phyloP scores from a whole-genome alignment of 1,140 invertebrate species.

The Phthorimaea operculella region DNA sequence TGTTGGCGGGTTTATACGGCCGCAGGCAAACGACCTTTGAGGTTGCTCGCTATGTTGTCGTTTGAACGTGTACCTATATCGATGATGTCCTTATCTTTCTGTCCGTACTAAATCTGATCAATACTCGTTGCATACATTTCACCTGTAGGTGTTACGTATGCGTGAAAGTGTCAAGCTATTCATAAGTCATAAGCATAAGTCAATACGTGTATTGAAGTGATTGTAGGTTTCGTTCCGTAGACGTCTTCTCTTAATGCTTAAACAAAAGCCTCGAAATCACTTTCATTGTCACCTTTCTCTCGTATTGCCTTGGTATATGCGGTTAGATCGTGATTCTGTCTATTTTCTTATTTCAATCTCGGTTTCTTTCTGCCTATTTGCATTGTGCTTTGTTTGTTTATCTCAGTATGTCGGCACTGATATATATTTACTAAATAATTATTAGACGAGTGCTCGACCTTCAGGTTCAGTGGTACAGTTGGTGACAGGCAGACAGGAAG shows the following conservation, averaged over 20 bases:
- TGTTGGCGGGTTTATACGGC: not conserved
- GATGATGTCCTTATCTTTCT: too few species aligned
- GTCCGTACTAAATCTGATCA: too few species aligned
- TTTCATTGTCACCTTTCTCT: conserved; percentile 48
- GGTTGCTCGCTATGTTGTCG: not conserved
- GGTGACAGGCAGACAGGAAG: not conserved
- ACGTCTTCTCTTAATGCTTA: too few species aligned
- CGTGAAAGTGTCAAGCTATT: too few species aligned
- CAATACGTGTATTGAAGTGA: too few species aligned
- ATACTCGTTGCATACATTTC: too few species aligned
- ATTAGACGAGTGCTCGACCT: not conserved
- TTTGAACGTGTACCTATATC: conserved; percentile 4
- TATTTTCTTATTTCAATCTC: conserved; percentile 7
- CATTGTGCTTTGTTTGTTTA: conserved; percentile 9
- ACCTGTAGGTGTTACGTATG: too few species aligned
- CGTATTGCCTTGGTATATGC: not conserved
- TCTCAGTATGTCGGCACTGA: not conserved
- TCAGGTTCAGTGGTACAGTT: not conserved
- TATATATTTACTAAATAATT: not conserved
- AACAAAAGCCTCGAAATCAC: conserved; percentile 15
- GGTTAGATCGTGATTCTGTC: not conserved
- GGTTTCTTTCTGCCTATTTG: conserved; percentile 10
- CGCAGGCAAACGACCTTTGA: not conserved
- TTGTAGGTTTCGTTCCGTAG: too few species aligned
- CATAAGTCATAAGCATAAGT: too few species aligned